Percentiles rank a stretch among this genome's conserved stretches.
These are phyloP conservation scores for Ctenoplectra terminalis DNA, from an alignment of 1,140 invertebrate genomes.

Conservation along the genomic window DNA sequence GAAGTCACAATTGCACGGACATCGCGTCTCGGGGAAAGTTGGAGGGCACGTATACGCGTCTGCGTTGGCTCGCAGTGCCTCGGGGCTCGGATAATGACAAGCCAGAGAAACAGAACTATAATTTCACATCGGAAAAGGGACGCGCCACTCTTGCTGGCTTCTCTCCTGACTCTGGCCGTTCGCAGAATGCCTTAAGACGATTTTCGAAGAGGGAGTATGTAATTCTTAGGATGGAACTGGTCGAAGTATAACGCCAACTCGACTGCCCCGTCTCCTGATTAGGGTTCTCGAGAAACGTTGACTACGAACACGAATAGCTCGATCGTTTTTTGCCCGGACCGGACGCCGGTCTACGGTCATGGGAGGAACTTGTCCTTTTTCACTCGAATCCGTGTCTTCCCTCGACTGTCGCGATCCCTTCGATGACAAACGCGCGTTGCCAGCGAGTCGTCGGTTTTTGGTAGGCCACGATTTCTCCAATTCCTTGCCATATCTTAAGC, in stretches of 20 bases:
- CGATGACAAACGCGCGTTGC: too few relatives aligned
- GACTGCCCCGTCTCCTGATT: conserved; percentile 1
- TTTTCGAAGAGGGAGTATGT: conserved; percentile 23
- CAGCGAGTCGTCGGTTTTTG: too few relatives aligned
- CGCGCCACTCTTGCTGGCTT: conserved; percentile 23
- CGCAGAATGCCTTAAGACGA: conserved; percentile 11
- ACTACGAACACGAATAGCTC: conserved; percentile 12
- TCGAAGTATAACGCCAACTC: conserved; percentile 3
- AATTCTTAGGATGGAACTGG: conserved; percentile 28
- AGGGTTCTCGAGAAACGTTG: not conserved
- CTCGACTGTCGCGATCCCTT: too few relatives aligned
- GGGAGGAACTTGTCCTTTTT: not conserved
- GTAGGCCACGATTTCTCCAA: too few relatives aligned
- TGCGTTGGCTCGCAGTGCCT: not conserved
- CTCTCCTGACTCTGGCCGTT: conserved; percentile 1
- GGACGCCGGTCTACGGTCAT: not conserved
- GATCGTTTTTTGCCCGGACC: not conserved
- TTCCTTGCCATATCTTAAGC: too few relatives aligned
- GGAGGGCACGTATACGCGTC: not conserved
- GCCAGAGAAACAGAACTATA: conserved; percentile 40
- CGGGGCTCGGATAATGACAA: conserved; percentile 50
- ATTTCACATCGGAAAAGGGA: conserved; percentile 41
- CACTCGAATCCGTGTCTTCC: too few relatives aligned
- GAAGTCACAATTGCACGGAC: not conserved
- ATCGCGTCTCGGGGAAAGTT: conserved; percentile 10